Evolutionary conservation across 2,113 vertebrate species (phyloP).

Genomic region (Urocynchramus pylzowi): DNA sequence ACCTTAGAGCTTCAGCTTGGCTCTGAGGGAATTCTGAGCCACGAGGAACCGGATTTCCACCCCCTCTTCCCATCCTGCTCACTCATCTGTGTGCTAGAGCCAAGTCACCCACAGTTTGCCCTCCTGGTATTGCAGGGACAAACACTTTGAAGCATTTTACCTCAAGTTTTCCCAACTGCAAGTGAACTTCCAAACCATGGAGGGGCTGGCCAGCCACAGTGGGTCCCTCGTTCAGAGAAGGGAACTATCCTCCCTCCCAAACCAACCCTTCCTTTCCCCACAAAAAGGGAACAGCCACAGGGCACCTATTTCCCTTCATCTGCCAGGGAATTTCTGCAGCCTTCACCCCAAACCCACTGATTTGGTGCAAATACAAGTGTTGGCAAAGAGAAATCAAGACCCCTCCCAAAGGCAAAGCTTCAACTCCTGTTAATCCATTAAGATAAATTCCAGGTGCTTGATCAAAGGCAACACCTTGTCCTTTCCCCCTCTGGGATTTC

Average conservation of each 20-base stretch:
- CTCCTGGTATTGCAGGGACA: accelerated
- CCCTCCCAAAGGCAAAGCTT: not conserved
- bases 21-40: not conserved
- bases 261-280: not conserved
- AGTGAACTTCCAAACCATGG: accelerated
- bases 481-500: not conserved
- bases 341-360: not conserved
- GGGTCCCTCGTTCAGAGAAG: too few species aligned
- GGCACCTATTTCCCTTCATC: not conserved
- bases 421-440: not conserved
- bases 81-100: accelerated
- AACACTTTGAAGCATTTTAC: not conserved
- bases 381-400: not conserved
- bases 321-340: not conserved
- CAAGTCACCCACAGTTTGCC: not conserved
- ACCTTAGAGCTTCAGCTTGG: not conserved
- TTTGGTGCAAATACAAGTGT: not conserved
- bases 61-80: not conserved
- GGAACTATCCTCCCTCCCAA: accelerated
- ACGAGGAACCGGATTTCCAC: not conserved
- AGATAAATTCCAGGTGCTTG: not conserved
- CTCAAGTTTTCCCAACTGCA: not conserved
- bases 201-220: not conserved
- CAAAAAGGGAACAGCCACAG: accelerated
- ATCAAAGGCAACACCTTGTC: not conserved